Percentiles rank a stretch among this genome's conserved stretches.
Evolutionary conservation across 1,140 invertebrate genomes (phyloP).

Genomic region (Apis florea): DNA sequence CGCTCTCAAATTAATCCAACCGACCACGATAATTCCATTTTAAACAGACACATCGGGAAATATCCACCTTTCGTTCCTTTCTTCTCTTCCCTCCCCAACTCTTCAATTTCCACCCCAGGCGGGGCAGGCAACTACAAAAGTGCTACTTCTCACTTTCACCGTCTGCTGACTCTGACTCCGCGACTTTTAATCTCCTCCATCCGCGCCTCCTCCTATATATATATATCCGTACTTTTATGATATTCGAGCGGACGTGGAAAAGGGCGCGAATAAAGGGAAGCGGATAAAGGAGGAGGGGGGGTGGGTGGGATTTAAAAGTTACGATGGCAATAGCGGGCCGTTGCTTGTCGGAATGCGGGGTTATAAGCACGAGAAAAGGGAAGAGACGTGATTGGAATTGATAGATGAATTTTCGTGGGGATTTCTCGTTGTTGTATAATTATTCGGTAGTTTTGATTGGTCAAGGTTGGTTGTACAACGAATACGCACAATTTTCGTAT

Average conservation of each 20-base stretch:
- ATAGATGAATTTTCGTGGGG: neutral
- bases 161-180: constrained; percentile 53
- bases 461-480: too few relatives aligned
- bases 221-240: constrained; percentile 39
- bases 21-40: too few relatives aligned
- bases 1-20: too few relatives aligned
- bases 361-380: neutral
- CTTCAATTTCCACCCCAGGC: neutral
- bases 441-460: neutral
- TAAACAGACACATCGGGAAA: too few relatives aligned
- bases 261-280: constrained; percentile 25
- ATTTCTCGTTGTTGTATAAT: neutral
- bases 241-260: constrained; percentile 23
- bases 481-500: neutral
- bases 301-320: constrained; percentile 47
- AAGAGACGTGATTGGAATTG: neutral
- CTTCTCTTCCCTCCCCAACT: too few relatives aligned
- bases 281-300: constrained; percentile 26
- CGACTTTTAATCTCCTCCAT: constrained; percentile 57
- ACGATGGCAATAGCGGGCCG: neutral
- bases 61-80: neutral
- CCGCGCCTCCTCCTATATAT: constrained; percentile 6
- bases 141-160: constrained; percentile 49
- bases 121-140: constrained; percentile 56
- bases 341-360: neutral